These are phyloP conservation scores for Drosophila picticornis DNA, from an alignment of 2,888 invertebrate genomes.

Conservation along the genomic window DNA sequence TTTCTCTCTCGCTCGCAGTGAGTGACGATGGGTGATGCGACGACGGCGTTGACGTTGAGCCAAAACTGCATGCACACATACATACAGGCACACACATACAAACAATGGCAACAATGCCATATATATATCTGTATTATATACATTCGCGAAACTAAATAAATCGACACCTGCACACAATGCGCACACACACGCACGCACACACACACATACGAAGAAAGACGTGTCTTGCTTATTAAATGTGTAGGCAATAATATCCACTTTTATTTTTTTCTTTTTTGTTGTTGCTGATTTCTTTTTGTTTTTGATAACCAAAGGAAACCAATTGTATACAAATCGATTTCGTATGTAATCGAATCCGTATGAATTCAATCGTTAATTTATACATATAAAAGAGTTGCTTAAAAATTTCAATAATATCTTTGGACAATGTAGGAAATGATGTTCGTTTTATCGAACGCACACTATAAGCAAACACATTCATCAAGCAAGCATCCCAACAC, in stretches of 20 bases:
- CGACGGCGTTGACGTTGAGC: constrained; percentile 18
- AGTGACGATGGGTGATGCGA: constrained; percentile 13
- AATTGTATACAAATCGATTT: background rate
- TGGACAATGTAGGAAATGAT: background rate
- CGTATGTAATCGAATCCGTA: too few species aligned
- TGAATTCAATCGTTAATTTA: background rate
- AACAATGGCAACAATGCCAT: background rate
- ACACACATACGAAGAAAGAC: constrained; percentile 33
- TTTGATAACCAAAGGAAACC: background rate
- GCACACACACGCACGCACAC: constrained; percentile 29
- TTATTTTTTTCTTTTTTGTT: background rate
- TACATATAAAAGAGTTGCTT: background rate
- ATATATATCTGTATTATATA: constrained; percentile 10
- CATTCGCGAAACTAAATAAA: constrained; percentile 16
- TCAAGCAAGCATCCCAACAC: constrained; percentile 4
- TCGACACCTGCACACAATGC: constrained; percentile 48
- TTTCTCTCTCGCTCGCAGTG: constrained; percentile 2
- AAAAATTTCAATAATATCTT: background rate
- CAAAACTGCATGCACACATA: constrained; percentile 20
- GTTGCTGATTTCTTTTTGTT: background rate
- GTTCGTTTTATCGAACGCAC: constrained; percentile 9
- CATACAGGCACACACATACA: constrained; percentile 12
- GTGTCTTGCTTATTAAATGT: constrained; percentile 34
- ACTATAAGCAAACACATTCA: constrained; percentile 19
- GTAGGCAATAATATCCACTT: constrained; percentile 8